Evolutionary conservation across 2,888 invertebrate genomes (phyloP), one percentile per base, ranked within the genome.

Genomic region (Phalera bucephala): DNA sequence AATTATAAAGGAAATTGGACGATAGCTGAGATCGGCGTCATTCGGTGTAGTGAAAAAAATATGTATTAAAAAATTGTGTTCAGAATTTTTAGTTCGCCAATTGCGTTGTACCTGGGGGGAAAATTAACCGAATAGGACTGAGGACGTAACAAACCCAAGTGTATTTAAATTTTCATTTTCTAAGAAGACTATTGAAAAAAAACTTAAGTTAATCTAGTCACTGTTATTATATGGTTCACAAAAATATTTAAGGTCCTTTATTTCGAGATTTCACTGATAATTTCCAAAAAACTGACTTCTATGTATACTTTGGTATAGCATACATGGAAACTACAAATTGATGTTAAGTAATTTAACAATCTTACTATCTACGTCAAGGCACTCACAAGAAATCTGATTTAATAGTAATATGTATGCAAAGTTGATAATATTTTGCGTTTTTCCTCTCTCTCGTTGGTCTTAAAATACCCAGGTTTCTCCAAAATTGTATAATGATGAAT

Each of bases 41-140:
- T 64, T 81, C 81, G 55, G 77, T 83, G 87, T 88, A 88, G 87
- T 83, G 72, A 76, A 79, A 80, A 45, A 57, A 59, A 55, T 35
- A 79, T 78, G 73, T 80, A 78, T 73, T 72, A 65, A 65, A 49
- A 52, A 63, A 72, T 85, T 86, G 84, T 85, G 84, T 86, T 87
- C 75, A 69, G 71, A 53, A 52, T 39, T 27, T 74, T 81, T 57
- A 50, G 67, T 81, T 80, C 61, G 53, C 66, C 59, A 39, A 44
- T 47, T 50, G 82, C 86, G 77, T 83, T 80, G 86, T 86, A 77
- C 81, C 78, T 73, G 52, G 70, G 70, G 81, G 78, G 80, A 68
- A 76, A 7, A 36, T 19, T 33, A 28, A 19, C 29, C 29, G 8
- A 19, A n/a, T 27, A 29, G 21, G 12, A 26, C 44, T 46, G 37